A percentile compares a stretch with the other conserved stretches of the same genome.
phyloP scores from a whole-genome alignment of 1,140 invertebrate genomes.

The Cheumatopsyche charites region DNA sequence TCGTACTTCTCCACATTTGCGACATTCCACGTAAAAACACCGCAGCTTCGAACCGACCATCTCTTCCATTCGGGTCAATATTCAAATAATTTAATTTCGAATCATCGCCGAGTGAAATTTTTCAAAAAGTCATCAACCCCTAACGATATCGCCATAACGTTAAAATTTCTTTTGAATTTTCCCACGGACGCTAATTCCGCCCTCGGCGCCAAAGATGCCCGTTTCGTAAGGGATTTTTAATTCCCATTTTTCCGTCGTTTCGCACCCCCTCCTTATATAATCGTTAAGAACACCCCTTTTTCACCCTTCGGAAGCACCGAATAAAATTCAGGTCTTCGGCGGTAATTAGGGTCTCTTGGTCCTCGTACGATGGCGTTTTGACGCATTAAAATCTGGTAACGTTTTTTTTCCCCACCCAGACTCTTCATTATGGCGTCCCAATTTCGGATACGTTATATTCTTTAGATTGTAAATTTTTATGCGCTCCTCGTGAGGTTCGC shows the following conservation, averaged over 20 bases:
- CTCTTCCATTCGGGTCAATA: too few relatives aligned
- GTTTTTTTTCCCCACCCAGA: background rate
- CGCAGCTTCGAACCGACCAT: too few relatives aligned
- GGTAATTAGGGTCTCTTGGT: conserved; percentile 18
- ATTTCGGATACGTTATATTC: conserved; percentile 10
- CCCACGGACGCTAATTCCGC: background rate
- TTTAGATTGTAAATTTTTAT: conserved; percentile 21
- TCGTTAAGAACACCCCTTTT: conserved; percentile 10
- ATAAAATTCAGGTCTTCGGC: conserved; percentile 1
- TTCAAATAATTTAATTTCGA: too few relatives aligned
- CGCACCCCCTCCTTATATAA: conserved; percentile 13
- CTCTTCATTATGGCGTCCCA: background rate
- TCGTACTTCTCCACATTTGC: too few relatives aligned
- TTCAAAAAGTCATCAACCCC: too few relatives aligned
- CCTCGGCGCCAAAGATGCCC: background rate
- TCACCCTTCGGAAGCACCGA: background rate
- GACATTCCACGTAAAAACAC: too few relatives aligned
- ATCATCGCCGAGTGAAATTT: too few relatives aligned
- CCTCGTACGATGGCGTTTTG: conserved; percentile 7
- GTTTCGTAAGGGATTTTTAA: conserved; percentile 15
- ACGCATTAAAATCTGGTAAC: conserved; percentile 17
- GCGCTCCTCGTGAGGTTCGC: conserved; percentile 23
- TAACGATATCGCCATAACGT: background rate
- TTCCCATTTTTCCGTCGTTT: conserved; percentile 13
- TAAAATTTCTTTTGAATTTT: conserved; percentile 8